Base-by-base conservation (phyloP, 2,113 vertebrate genomes). In the Macquaria ambigua region DNA sequence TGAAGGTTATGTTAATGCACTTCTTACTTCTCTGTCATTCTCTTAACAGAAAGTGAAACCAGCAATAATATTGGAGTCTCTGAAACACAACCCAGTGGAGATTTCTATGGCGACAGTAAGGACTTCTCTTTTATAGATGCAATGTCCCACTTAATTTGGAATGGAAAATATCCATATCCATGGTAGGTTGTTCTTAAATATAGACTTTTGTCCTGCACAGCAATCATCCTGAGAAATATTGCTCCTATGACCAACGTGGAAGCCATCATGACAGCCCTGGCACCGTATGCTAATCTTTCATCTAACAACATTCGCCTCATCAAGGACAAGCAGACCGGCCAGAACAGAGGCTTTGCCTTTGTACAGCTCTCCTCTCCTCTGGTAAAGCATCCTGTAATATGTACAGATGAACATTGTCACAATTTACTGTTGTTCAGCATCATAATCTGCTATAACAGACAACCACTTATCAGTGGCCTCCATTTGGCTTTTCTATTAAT, bases 101-200 rank as follows among this genome's bases (percentile, higher is more conserved):
- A 99, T 93, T 99, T 98, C 93, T 99, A 97, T 89, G 98, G 98
- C 81, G 98, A 99, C 85, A 99, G 98, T 99, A 97, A 98, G 98
- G 90, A 48, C 21, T 21, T 81, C 1, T 28, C 0, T 72, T 43
- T 77, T 23, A 14, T 11, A 4, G 4, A 63, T 11, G 2, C 63
- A 28, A 28, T 74, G 9, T 55, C 10, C 10, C 16, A 4, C 37
- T 48, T 74, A 12, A 3, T 73, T 79, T 31, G 25, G 1, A 78
- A 53, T 20, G 1, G 59, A 48, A 67, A 41, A 52, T 41, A 21
- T 12, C 5, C 12, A 0, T 28, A 21, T 37, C 21, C 6, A 4
- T 23, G 6, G 5, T n/a, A 15, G 18, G 5, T 6, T 66, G 10
- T 46, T 52, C 2, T 63, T 66, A 72, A 67, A 71, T 37, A 16